A percentile compares a stretch with the other conserved stretches of the same genome.
These are phyloP conservation scores for Scatophagus argus DNA, from an alignment of 2,113 vertebrate genomes.

Conservation along the genomic window DNA sequence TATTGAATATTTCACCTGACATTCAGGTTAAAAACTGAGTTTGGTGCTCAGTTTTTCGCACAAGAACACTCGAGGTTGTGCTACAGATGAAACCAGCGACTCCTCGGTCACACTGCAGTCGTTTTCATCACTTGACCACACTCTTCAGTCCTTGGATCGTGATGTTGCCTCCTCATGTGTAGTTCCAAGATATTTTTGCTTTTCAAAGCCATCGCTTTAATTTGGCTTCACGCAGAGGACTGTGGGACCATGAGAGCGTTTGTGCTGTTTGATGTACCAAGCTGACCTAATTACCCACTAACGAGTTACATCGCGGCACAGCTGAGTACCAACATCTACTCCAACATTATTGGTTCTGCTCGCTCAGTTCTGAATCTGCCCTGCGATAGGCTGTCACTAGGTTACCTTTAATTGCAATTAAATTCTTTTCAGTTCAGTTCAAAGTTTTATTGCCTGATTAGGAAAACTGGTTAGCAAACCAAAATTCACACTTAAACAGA, in stretches of 20 bases:
- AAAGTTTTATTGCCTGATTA: constrained; percentile 9
- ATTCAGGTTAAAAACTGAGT: not conserved
- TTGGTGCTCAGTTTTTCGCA: not conserved
- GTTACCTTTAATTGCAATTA: constrained; percentile 35
- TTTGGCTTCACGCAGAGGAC: constrained; percentile 48
- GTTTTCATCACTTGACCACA: not conserved
- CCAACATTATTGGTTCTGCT: constrained; percentile 45
- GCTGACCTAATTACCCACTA: constrained; percentile 77
- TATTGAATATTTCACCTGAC: not conserved
- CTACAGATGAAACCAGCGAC: not conserved
- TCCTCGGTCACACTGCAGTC: not conserved
- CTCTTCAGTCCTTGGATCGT: constrained; percentile 9
- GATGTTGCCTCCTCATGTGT: not conserved
- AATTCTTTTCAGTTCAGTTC: not conserved
- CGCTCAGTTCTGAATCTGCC: not conserved
- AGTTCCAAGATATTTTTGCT: constrained; percentile 31
- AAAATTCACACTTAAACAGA: not conserved
- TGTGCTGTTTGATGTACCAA: constrained; percentile 68
- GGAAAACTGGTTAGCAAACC: constrained; percentile 8
- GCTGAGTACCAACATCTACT: constrained; percentile 63
- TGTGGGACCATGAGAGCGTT: constrained; percentile 48
- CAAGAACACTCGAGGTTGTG: not conserved
- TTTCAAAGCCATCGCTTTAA: constrained; percentile 57
- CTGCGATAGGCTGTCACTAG: constrained; percentile 44
- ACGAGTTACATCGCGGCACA: constrained; percentile 62